Percentiles rank a stretch among this genome's conserved stretches.
Evolutionary conservation across 2,797 vertebrate genomes (phyloP).

Genomic region (Pangasius djambal): DNA sequence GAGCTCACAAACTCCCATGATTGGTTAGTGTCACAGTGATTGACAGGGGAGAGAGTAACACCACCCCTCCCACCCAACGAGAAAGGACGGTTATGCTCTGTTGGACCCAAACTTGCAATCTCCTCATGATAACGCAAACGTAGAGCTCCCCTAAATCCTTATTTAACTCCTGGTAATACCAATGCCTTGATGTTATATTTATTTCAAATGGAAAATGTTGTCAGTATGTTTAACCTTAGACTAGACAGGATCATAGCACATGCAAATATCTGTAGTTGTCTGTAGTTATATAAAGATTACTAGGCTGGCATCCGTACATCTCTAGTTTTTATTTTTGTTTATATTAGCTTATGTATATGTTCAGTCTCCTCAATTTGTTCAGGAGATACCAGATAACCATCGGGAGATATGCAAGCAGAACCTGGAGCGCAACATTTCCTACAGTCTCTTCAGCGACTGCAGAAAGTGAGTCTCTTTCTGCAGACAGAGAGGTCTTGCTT

Average conservation of each 20-base stretch:
- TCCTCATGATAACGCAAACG: neutral
- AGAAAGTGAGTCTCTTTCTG: constrained; percentile 68
- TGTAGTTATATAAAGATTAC: neutral
- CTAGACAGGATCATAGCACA: neutral
- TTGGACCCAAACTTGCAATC: neutral
- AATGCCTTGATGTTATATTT: neutral
- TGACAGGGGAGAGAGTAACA: neutral
- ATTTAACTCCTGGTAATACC: neutral
- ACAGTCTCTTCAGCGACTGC: constrained; percentile 77
- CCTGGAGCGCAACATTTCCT: constrained; percentile 67
- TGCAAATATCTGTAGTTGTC: neutral
- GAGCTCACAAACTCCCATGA: neutral
- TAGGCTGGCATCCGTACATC: neutral
- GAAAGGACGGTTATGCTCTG: neutral
- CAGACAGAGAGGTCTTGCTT: neutral
- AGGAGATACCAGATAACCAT: constrained; percentile 59
- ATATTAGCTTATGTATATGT: constrained; percentile 44
- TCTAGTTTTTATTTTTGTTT: neutral
- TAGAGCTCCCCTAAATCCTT: neutral
- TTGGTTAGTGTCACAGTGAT: neutral
- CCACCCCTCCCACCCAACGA: neutral
- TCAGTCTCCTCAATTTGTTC: constrained; percentile 73
- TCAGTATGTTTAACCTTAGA: neutral
- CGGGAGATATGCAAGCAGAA: constrained; percentile 63
- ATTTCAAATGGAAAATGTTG: neutral